Evolutionary conservation across 2,888 invertebrate species (phyloP).

Genomic region (Philereme vetulata): DNA sequence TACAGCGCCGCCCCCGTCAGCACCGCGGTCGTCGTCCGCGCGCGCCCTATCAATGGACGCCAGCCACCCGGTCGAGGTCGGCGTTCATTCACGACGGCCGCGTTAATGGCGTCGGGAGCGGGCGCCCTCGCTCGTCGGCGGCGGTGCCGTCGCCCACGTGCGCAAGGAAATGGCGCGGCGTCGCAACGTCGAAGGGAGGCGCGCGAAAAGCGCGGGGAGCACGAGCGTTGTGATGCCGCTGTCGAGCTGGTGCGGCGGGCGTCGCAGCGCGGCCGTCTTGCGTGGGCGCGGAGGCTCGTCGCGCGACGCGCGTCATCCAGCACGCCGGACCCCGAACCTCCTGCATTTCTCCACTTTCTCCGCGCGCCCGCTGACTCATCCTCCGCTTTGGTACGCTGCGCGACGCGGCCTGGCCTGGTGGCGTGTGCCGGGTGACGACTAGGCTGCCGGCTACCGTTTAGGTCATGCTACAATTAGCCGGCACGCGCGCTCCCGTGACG

Average conservation of each 20-base stretch:
- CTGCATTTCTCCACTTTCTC: conserved; percentile 54
- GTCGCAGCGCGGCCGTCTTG: conserved; percentile 55
- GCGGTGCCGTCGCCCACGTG: conserved; percentile 78
- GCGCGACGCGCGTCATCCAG: conserved; percentile 52
- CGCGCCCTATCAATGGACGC: conserved; percentile 78
- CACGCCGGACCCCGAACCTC: conserved; percentile 39
- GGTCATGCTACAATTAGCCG: conserved; percentile 79
- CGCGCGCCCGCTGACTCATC: conserved; percentile 63
- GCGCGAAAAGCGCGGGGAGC: conserved; percentile 80
- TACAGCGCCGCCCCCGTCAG: conserved; percentile 76
- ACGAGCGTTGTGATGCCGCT: conserved; percentile 69
- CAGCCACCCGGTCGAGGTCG: conserved; percentile 77
- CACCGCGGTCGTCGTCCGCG: conserved; percentile 74
- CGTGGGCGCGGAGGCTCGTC: conserved; percentile 78
- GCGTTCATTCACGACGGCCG: conserved; percentile 81
- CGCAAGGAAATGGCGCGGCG: conserved; percentile 83
- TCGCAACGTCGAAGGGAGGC: conserved; percentile 76
- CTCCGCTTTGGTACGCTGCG: conserved; percentile 65
- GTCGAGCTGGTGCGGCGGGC: conserved; percentile 58
- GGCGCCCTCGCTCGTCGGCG: conserved; percentile 66
- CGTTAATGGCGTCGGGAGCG: conserved; percentile 76
- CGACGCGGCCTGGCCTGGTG: conserved; percentile 41
- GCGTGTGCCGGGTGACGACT: conserved; percentile 53
- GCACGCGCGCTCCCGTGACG: conserved; percentile 76
- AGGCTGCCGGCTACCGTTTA: conserved; percentile 66